Evolutionary conservation across 2,888 invertebrate species (phyloP), one percentile per base, ranked within the genome.

Genomic region (Anorthoa munda): DNA sequence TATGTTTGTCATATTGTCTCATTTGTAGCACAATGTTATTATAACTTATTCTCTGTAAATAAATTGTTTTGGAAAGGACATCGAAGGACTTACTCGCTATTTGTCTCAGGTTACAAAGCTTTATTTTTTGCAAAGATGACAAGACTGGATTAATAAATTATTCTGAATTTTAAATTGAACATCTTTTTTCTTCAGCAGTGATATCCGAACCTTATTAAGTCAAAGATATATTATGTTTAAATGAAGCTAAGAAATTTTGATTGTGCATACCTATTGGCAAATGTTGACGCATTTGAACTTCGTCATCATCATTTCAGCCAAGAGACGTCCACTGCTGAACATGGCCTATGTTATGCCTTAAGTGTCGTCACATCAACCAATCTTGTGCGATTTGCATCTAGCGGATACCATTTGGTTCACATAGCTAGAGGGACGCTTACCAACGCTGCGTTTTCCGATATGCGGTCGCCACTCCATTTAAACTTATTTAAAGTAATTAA

Each of bases 1-100:
- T 46, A 71, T 78, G 78, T 81, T 81, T 74, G 81, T 81, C 83
- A 75, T 83, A 77, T 79, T 72, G 71, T 81, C 65, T 76, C 69
- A 75, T 73, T 79, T 81, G 79, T 77, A 72, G 61, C 53, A 65
- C 50, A 18, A 63, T 67, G 72, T 73, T 79, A 70, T 85, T 81
- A 77, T 70, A 77, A 80, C 73, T 80, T 81, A 77, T 81, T 72
- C 26, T 13, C 12, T 59, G n/a, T 39, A 59, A 75, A 81, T 58
- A 71, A 61, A 58, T 66, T 56, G 51, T 39, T 81, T 51, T 23
- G 2, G 1, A 45, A 81, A 66, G 51, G 82, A 46, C 60, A 48
- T n/a, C 2, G 26, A 76, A 77, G 66, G 66, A 21, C 55, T 65
- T 15, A 67, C 77, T 26, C 18, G 18, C 53, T 12, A 18, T 58